Base-by-base conservation (phyloP, 2,113 vertebrate species). In the Syngnathus typhle region DNA sequence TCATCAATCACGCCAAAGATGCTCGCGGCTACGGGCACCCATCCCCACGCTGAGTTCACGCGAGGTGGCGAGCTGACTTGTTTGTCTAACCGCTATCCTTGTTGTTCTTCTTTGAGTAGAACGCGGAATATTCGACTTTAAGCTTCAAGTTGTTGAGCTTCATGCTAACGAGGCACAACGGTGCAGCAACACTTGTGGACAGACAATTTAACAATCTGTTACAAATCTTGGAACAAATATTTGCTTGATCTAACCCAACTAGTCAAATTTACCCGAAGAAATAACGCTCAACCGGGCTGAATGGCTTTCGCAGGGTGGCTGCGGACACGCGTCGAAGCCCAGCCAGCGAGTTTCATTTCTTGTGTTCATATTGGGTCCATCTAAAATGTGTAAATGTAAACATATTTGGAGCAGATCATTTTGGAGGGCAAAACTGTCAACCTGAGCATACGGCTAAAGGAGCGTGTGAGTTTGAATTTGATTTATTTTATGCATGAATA, bases 401-500 rank as follows among this genome's bases (percentile, higher is more conserved):
- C 54, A 64, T 67, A 74, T 70, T 56, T 64, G 64, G 60, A 41
- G 65, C 6, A 55, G 27, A 59, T 63, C 66, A 16, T 6, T 52
- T 52, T 49, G 54, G 71, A 13, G 15, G 56, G 68, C 65, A 67
- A 72, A 73, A 78, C 68, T 71, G 41, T 19, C 32, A 21, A 72
- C 65, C 64, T 10, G 13, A 71, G 38, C 70, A 21, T 83, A 69
- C 60, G 81, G 68, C 74, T 71, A 68, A 80, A 69, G 70, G 60
- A 84, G 70, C 7, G 15, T 65, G 56, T 68, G 71, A 81, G 79
- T 75, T 71, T 82, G 70, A 75, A 80, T 78, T 70, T 63, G 65
- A 74, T 79, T 82, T 66, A 80, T 80, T 83, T 74, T 85, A 78
- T 87, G 85, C 82, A 83, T 81, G 74, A 78, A 69, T 75, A 83